phyloP scores from a whole-genome alignment of 2,113 vertebrate species.

The Uria aalge region DNA sequence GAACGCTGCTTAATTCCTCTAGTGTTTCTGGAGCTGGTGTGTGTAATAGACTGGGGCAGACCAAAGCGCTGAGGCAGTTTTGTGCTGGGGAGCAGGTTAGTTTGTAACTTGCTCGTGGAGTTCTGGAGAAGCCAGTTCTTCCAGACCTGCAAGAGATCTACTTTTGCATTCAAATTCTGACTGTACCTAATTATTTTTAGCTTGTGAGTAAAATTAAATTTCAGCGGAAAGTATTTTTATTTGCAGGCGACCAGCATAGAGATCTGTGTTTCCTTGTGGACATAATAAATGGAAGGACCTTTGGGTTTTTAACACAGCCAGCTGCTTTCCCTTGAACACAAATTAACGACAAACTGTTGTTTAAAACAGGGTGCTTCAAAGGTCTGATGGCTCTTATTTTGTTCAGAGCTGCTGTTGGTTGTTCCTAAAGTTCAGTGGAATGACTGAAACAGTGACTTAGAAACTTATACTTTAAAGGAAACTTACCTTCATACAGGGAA shows the following conservation, averaged over 20 bases:
- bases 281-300: neutral
- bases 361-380: neutral
- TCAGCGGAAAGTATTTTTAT: neutral
- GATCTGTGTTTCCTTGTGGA: neutral
- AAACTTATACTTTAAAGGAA: neutral
- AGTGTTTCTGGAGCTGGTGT: neutral
- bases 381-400: neutral
- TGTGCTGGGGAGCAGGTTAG: neutral
- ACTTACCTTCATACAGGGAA: neutral
- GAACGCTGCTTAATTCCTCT: neutral
- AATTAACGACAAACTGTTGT: neutral
- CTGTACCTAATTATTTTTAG: neutral
- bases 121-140: constrained; percentile 12
- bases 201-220: neutral
- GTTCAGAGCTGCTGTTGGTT: neutral
- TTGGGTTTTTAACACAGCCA: neutral
- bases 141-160: neutral
- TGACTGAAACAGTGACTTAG: neutral
- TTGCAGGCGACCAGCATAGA: neutral
- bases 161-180: neutral
- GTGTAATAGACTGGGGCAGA: accelerated
- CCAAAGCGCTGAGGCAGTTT: neutral
- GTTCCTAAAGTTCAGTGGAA: neutral
- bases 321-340: neutral
- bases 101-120: neutral